Percentiles rank a stretch among this genome's conserved stretches.
Evolutionary conservation across 2,888 invertebrate species (phyloP).

Genomic region (Sarcophaga caerulescens): DNA sequence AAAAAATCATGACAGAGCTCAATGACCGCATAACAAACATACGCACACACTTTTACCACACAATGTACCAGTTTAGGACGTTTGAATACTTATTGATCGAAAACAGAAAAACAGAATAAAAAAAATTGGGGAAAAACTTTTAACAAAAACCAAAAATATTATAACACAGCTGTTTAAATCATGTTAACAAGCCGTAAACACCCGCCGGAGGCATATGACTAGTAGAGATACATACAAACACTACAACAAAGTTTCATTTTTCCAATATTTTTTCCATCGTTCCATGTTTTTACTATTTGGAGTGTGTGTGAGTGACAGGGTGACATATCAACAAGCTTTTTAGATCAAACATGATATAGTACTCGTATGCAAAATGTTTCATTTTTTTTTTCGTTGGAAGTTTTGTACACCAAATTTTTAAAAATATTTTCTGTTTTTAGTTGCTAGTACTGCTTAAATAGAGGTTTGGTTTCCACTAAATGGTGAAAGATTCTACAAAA

Average conservation of each 20-base stretch:
- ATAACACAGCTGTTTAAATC: constrained; percentile 66
- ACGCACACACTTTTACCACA: not conserved
- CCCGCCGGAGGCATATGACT: constrained; percentile 67
- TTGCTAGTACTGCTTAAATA: not conserved
- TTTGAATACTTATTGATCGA: constrained; percentile 43
- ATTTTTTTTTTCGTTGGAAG: not conserved
- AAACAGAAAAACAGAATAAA: constrained; percentile 24
- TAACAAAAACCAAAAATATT: too few relatives aligned
- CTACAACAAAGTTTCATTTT: constrained; percentile 38
- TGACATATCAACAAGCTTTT: constrained; percentile 68
- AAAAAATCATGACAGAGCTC: constrained; percentile 36
- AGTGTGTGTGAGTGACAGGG: constrained; percentile 63
- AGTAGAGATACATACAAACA: constrained; percentile 26
- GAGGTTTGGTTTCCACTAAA: not conserved
- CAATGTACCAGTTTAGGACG: constrained; percentile 37
- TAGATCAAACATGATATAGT: constrained; percentile 58
- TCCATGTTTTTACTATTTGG: constrained; percentile 16
- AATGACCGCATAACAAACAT: constrained; percentile 57
- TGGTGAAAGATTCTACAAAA: not conserved
- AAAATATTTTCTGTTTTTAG: not conserved
- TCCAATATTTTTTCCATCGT: not conserved
- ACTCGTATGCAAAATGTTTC: constrained; percentile 51
- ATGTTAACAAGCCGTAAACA: constrained; percentile 69
- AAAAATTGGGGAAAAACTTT: constrained; percentile 28
- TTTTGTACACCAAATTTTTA: constrained; percentile 9